A percentile compares a stretch with the other conserved stretches of the same genome.
Evolutionary conservation across 2,888 invertebrate genomes (phyloP).

Genomic region (Nemoura dubitans): DNA sequence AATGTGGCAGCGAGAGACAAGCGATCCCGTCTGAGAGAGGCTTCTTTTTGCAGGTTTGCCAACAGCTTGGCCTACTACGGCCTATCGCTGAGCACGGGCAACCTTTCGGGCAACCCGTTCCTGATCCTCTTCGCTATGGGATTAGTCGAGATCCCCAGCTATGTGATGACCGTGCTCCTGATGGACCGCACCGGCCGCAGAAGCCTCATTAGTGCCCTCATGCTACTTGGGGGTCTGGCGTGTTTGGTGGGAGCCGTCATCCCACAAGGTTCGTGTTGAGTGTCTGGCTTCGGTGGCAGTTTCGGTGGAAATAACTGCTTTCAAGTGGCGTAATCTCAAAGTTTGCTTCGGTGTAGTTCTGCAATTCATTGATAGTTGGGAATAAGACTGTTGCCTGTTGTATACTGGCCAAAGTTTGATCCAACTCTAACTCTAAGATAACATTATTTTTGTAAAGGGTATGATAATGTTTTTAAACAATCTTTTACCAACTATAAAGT

Average conservation of each 20-base stretch:
- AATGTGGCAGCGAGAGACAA: too few species aligned
- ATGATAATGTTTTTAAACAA: too few species aligned
- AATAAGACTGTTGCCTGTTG: too few species aligned
- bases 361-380: too few species aligned
- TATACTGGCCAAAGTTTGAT: too few species aligned
- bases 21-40: too few species aligned
- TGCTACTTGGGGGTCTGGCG: slow-evolving; percentile 81
- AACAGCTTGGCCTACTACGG: slow-evolving; percentile 89
- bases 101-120: slow-evolving; percentile 83
- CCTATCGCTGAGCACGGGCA: slow-evolving; percentile 81
- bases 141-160: slow-evolving; percentile 84
- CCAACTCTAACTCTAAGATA: too few species aligned
- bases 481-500: too few species aligned
- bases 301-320: too few species aligned
- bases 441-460: too few species aligned
- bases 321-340: too few species aligned
- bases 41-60: slow-evolving; percentile 67
- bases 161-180: slow-evolving; percentile 74
- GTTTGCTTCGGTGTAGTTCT: too few species aligned
- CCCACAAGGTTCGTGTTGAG: slow-evolving; percentile 68
- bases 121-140: slow-evolving; percentile 78
- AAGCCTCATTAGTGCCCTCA: slow-evolving; percentile 76
- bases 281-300: neutral
- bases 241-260: slow-evolving; percentile 78
- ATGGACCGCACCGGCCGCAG: slow-evolving; percentile 81